Evolutionary conservation across 1,140 invertebrate species (phyloP).

Genomic region (Eulimnadia texana): DNA sequence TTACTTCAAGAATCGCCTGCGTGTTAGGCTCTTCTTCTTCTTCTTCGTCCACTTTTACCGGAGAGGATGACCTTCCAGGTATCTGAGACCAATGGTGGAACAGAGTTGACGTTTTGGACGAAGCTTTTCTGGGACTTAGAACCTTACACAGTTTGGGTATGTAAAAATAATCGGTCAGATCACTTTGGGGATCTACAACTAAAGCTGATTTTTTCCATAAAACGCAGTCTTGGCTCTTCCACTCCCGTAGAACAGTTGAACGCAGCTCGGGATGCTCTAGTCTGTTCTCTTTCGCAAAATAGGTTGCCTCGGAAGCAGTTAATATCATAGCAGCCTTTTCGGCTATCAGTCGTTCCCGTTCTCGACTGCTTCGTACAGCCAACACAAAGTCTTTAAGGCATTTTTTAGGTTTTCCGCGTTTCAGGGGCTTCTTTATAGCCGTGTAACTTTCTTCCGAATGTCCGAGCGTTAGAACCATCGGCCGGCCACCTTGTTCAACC

Average conservation of each 20-base stretch:
- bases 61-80: neutral
- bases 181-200: neutral
- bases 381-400: neutral
- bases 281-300: neutral
- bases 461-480: too few species aligned
- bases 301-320: neutral
- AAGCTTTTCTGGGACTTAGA: neutral
- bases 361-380: neutral
- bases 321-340: neutral
- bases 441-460: too few species aligned
- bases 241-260: neutral
- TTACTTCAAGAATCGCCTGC: neutral
- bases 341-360: constrained; percentile 6
- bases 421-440: neutral
- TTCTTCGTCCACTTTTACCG: too few species aligned
- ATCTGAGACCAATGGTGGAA: neutral
- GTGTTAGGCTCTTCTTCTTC: neutral
- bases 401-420: neutral
- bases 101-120: neutral
- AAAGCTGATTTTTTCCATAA: neutral
- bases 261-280: neutral
- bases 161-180: neutral
- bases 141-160: neutral
- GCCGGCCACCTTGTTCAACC: neutral
- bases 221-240: neutral